Evolutionary conservation across 2,888 invertebrate species (phyloP), one percentile per base, ranked within the genome.

Genomic region (Laothoe populi): DNA sequence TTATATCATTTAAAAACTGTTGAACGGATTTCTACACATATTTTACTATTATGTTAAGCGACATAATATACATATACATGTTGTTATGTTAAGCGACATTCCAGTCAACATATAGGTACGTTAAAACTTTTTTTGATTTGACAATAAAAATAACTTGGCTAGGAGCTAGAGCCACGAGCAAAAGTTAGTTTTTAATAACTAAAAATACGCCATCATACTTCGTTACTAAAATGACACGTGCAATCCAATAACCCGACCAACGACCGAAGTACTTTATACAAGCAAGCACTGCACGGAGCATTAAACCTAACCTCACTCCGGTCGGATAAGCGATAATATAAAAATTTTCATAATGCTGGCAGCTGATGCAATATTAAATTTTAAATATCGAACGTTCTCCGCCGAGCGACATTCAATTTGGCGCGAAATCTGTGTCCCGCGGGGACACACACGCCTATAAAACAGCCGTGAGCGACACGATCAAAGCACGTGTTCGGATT

Each of bases 361-460:
- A 88, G 86, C 85, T 87, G 89, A 88, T 86, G 85, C 84, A 78
- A 88, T 90, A 90, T 89, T 88, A 90, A 90, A 90, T 89, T 92
- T 91, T 90, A 88, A 91, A 90, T 85, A 88, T 90, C 84, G 90
- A 88, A 85, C 83, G 80, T 78, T 71, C 74, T 67, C 67, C 71
- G 38, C 63, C 70, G 70, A 70, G 75, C 75, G 78, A 75, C 83
- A 79, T 85, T 84, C 83, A 83, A 83, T 87, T 84, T 85, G 81
- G 79, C 82, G 82, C 81, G 76, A 86, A 86, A 86, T 84, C 82
- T 80, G 77, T 77, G 74, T 81, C 75, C 74, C 71, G 66, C 73
- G 72, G 72, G 77, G 66, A 74, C 76, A 77, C 70, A 79, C 75
- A 77, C 66, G 73, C 67, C 73, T 74, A 76, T 83, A 82, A 84